Base-by-base conservation (phyloP, 2,797 vertebrate genomes). In the Myotis myotis region DNA sequence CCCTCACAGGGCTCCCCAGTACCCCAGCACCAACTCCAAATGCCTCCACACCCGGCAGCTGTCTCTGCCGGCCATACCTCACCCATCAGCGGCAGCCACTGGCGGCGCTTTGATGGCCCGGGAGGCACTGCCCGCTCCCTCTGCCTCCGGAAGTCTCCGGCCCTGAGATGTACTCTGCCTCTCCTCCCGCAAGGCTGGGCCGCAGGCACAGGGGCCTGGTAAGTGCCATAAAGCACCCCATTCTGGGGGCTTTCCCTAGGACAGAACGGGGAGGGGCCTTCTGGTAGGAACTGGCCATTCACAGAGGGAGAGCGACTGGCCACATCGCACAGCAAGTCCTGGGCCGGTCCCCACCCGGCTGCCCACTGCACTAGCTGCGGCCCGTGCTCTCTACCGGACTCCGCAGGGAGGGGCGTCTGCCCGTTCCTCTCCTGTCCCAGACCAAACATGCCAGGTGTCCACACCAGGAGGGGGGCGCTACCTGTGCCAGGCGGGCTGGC, bases 31-130 rank as follows among this genome's bases (percentile, higher is more conserved):
- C 4, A 3, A 23, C 16, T 17, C 55, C 33, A 47, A 28, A 38
- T 3, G 12, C 36, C 33, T 19, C 25, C 8, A 22, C 53, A 30
- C 38, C 20, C 4, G 22, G 23, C 41, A 19, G 30, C 33, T 5
- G 22, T 30, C 57, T 16, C 47, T 25, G 25, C 23, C 0, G 4
- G 30, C 5, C 5, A 66, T 9, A 2, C 12, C 2, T 16, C 6
- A 1, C 17, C 55, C 16, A 1, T 17, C 47, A 68, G 74, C 47
- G 9, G 7, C 20, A 44, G 53, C n/a, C 11, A 0, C 44, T 0
- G 0, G 1, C 9, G 0, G 1, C 9, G 22, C 53, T 53, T 6
- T 3, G 6, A 71, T 0, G 23, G 28, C 30, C 17, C 22, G 17
- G 6, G 13, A 17, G 28, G 20, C 41, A 23, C 19, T 1, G 0